These are phyloP conservation scores for Hormiphora californensis DNA, from an alignment of 37 sponge, comb jelly and placozoan species.

Conservation along the genomic window DNA sequence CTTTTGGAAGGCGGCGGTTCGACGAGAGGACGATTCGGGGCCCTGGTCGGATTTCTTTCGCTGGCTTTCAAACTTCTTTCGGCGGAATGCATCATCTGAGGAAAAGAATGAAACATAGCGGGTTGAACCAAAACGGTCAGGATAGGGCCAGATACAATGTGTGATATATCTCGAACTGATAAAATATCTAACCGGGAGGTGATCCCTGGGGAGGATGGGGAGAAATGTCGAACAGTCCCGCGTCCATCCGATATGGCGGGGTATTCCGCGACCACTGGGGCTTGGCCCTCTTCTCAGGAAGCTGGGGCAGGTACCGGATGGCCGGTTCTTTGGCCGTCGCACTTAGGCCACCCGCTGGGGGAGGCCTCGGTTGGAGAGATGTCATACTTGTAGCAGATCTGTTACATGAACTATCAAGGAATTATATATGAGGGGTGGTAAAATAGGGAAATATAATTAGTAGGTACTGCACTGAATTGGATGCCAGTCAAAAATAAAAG, in stretches of 20 bases:
- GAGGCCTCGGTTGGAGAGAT: neutral
- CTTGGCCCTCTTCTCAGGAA: conserved; percentile 42
- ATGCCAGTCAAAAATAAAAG: too few relatives aligned
- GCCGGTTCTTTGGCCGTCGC: conserved; percentile 11
- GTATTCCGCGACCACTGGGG: conserved; percentile 2
- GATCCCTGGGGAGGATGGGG: conserved; percentile 49
- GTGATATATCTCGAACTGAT: neutral
- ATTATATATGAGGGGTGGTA: too few relatives aligned
- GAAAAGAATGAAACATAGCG: neutral
- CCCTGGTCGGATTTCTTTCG: conserved; percentile 42
- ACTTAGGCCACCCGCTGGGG: neutral
- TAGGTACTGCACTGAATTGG: too few relatives aligned
- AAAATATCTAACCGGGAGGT: neutral
- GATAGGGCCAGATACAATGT: neutral
- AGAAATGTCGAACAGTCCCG: conserved; percentile 21
- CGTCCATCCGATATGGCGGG: conserved; percentile 19
- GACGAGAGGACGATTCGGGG: neutral
- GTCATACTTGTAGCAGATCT: neutral
- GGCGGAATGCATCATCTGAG: conserved; percentile 41
- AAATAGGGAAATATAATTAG: too few relatives aligned
- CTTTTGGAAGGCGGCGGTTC: conserved; percentile 53
- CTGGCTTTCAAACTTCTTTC: conserved; percentile 22
- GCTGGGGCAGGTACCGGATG: conserved; percentile 29
- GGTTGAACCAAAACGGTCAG: neutral
- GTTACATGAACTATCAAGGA: neutral